Evolutionary conservation across 2,888 invertebrate species (phyloP).

Genomic region (Neoscelio sp.): DNA sequence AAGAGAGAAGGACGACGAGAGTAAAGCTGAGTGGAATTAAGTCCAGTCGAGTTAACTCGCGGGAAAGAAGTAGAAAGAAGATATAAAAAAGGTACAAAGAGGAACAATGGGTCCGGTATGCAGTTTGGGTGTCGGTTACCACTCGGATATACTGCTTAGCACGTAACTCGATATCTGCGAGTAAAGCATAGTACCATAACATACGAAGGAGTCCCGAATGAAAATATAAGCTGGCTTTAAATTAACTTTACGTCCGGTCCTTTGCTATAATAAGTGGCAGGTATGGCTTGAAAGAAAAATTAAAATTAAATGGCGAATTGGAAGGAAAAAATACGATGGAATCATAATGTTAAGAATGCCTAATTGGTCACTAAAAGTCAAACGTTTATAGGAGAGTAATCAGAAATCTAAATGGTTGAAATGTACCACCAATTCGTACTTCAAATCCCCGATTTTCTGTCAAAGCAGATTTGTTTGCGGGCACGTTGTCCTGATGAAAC

Average conservation of each 20-base stretch:
- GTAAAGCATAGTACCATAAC: conserved; percentile 56
- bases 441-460: no score
- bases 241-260: conserved; percentile 50
- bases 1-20: conserved; percentile 43
- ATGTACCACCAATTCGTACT: no score
- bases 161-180: conserved; percentile 80
- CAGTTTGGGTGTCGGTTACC: conserved; percentile 78
- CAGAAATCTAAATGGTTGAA: no score
- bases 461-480: no score
- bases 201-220: conserved; percentile 49
- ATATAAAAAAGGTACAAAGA: conserved; percentile 54
- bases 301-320: background rate
- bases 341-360: no score
- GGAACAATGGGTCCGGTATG: conserved; percentile 76
- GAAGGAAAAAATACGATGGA: no score
- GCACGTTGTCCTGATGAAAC: no score
- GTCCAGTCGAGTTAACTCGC: conserved; percentile 50
- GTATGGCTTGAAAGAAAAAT: conserved; percentile 38
- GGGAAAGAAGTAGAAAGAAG: conserved; percentile 55
- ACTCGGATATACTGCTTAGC: conserved; percentile 77
- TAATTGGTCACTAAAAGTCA: no score
- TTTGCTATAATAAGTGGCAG: conserved; percentile 37
- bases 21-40: conserved; percentile 53
- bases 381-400: no score
- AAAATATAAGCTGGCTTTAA: conserved; percentile 54